Base-by-base conservation (phyloP, 2,797 vertebrate genomes). In the Myotis planiceps region DNA sequence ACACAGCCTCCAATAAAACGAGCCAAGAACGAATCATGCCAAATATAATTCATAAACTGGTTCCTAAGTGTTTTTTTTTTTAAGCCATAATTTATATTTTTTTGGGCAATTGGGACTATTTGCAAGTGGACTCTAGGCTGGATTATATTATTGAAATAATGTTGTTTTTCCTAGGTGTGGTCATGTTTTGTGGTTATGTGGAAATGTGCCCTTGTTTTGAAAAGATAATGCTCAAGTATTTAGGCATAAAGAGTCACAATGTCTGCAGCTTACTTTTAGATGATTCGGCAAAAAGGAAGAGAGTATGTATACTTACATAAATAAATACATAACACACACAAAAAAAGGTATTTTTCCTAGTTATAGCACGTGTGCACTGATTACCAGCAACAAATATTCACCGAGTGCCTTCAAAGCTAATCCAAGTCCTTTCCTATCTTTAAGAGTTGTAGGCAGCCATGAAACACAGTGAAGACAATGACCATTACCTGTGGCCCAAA, bases 261-360 rank as follows among this genome's bases (percentile, higher is more conserved):
- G 45, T 60, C 58, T 29, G 27, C 25, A 60, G 27, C 27, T 60
- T 29, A 29, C 58, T 29, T 65, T 55, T 86, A 80, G 39, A 49
- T 55, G 21, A 84, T 32, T 1, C 6, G 9, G 47, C 85, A 89
- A 84, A 79, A 92, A 75, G 15, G 49, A 82, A 63, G 69, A 60
- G 12, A 15, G 9, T 34, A 47, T 10, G 3, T 37, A n/a, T 25
- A 68, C 3, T 66, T 19, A 58, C 5, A 68, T 10, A 69, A 19
- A 80, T 2, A 47, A 5, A 55, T 10, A 79, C 18, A 83, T 13
- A 58, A 81, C 7, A 84, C 18, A 84, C 1, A 2, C 6, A 6
- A 5, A 71, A 29, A 23, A 87, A 95, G 69, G 79, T 51, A 49
- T 80, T 92, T 80, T 92, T 74, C 90, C 55, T 85, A 90, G 25